Conservation (phyloP, 2,888 invertebrate species). For the Pyrocoelia pectoralis region DNA sequence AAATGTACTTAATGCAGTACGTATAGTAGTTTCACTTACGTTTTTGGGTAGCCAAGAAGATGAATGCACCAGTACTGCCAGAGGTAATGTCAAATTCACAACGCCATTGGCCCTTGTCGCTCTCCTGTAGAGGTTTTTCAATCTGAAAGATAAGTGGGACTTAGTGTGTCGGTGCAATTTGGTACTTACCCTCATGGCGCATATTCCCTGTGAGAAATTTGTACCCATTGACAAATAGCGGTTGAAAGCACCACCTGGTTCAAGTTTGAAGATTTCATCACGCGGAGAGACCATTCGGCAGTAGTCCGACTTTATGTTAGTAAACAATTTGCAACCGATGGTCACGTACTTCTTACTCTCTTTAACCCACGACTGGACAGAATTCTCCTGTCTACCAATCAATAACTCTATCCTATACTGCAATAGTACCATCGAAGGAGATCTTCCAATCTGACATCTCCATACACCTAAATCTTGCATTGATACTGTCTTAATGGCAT, state of each 20-base stretch:
- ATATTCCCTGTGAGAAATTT: slow-evolving; percentile 27
- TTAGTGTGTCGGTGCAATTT: too few relatives aligned
- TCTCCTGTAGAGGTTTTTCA: background rate
- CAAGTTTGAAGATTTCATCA: slow-evolving; percentile 14
- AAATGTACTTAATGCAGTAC: background rate
- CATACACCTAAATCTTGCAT: slow-evolving; percentile 34
- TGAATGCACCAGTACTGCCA: background rate
- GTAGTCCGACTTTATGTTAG: slow-evolving; percentile 1
- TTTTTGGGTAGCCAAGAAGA: too few relatives aligned
- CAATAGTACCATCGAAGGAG: slow-evolving; percentile 25
- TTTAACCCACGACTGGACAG: slow-evolving; percentile 19
- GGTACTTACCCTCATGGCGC: slow-evolving; percentile 32
- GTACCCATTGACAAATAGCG: slow-evolving; percentile 30
- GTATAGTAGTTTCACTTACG: too few relatives aligned
- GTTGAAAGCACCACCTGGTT: slow-evolving; percentile 18
- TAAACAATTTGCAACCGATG: slow-evolving; percentile 32
- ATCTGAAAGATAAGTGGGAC: background rate
- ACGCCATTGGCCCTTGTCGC: background rate
- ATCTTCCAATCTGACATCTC: slow-evolving; percentile 30
- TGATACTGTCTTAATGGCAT: slow-evolving; percentile 13
- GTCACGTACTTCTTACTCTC: slow-evolving; percentile 23
- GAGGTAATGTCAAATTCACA: background rate
- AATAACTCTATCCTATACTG: slow-evolving; percentile 31
- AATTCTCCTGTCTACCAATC: slow-evolving; percentile 20
- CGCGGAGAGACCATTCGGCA: slow-evolving; percentile 34